Percentiles rank a stretch among this genome's conserved stretches.
These are phyloP conservation scores for Trypoxylus dichotomus DNA, from an alignment of 1,140 invertebrate species.

Conservation along the genomic window DNA sequence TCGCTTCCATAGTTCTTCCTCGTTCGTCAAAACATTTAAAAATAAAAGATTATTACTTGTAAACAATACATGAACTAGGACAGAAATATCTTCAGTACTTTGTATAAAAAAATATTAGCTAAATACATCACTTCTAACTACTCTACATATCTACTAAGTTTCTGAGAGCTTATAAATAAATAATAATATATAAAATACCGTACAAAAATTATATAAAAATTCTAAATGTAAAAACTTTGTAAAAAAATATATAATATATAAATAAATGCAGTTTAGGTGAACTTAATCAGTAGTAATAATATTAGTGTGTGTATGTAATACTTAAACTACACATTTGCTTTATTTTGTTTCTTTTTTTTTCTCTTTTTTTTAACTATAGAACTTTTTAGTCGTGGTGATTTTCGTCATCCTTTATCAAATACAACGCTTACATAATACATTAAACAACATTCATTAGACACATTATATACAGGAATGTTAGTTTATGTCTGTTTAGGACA, in stretches of 20 bases:
- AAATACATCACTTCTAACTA: slow-evolving; percentile 7
- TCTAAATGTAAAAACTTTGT: not conserved
- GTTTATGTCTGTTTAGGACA: too few relatives aligned
- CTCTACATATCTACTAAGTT: not conserved
- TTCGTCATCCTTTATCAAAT: too few relatives aligned
- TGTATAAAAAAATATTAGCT: slow-evolving; percentile 11
- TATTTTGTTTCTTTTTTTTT: too few relatives aligned
- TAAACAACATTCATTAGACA: too few relatives aligned
- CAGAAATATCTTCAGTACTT: slow-evolving; percentile 3
- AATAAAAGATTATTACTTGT: not conserved
- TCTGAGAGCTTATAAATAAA: not conserved
- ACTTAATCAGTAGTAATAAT: too few relatives aligned
- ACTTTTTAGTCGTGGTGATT: too few relatives aligned
- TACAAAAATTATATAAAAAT: not conserved
- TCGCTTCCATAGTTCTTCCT: not conserved
- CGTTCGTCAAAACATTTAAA: not conserved
- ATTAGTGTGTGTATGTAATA: too few relatives aligned
- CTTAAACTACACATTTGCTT: too few relatives aligned
- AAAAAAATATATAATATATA: not conserved
- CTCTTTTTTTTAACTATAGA: too few relatives aligned
- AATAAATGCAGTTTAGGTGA: not conserved
- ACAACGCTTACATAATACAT: too few relatives aligned
- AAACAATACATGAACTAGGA: not conserved
- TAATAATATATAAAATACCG: not conserved
- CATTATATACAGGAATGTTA: too few relatives aligned